Evolutionary conservation across 2,113 vertebrate species (phyloP).

Genomic region (Oceanites oceanicus): DNA sequence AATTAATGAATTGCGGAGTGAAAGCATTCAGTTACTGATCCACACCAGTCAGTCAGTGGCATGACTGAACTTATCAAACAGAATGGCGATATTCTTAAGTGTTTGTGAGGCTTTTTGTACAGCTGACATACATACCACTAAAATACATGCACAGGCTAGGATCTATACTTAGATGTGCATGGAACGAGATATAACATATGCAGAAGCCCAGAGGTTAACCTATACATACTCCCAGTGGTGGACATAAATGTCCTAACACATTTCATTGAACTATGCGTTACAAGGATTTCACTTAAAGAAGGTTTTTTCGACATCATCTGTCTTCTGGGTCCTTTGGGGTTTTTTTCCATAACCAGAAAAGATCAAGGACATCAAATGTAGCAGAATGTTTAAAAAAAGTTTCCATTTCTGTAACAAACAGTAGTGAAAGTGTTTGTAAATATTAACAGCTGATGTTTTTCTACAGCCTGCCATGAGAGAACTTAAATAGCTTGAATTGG

Average conservation of each 20-base stretch:
- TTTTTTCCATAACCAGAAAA: not conserved
- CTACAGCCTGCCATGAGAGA: not conserved
- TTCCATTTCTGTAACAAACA: not conserved
- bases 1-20: not conserved
- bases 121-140: not conserved
- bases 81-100: not conserved
- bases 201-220: not conserved
- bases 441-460: not conserved
- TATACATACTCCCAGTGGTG: not conserved
- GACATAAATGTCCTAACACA: not conserved
- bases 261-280: not conserved
- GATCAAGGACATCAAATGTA: not conserved
- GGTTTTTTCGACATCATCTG: not conserved
- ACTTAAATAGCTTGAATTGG: not conserved
- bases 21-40: not conserved
- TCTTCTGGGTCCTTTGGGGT: not conserved
- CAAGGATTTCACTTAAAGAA: not conserved
- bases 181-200: fast-evolving
- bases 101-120: not conserved
- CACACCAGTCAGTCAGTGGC: not conserved
- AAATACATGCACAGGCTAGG: not conserved
- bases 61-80: not conserved
- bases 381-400: not conserved
- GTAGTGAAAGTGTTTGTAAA: not conserved
- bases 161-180: not conserved